Evolutionary conservation across 2,797 vertebrate species (phyloP), one percentile per base, ranked within the genome.

Genomic region (Anas bahamensis): DNA sequence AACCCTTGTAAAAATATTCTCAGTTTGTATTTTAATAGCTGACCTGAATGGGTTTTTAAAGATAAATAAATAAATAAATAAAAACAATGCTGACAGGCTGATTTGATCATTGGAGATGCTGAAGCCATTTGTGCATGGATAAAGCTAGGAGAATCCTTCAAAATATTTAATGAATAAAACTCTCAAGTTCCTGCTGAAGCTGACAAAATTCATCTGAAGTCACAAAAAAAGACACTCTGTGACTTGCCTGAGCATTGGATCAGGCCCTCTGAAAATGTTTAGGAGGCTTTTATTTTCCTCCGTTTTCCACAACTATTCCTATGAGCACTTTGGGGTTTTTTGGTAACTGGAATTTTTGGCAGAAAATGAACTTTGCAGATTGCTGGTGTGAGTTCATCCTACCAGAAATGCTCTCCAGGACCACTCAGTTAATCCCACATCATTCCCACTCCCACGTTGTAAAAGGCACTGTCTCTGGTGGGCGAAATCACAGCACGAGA

Each of bases 1-100:
- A 90, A 80, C 56, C 92, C 69, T 66, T 35, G 52, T 17, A 61
- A 83, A 82, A 83, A 88, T 87, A 82, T 68, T 86, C 87, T 83
- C 84, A 33, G 33, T 17, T 83, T 74, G 53, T 83, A n/a, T 90
- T 95, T 85, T 69, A 94, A 81, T 88, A 77, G 60, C 52, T 94
- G 84, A 86, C 73, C 83, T 78, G 92, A 95, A 89, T 78, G 90
- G 56, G 81, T 83, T 48, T 23, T 79, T 42, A 42, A 85, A 80
- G 9, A 13, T 28, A 39, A 41, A 17, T 46, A 55, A 55, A 55
- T 10, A 48, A 48, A 48, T 24, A 48, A 48, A 48, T 22, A 23
- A 48, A 48, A 23, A 22, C 61, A 42, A 22, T 15, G 39, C 61
- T 42, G 61, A 42, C 28, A 21, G 87, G 81, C 84, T 85, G 77